phyloP scores from a whole-genome alignment of 2,797 vertebrate species.

The Gallinago solitaria region DNA sequence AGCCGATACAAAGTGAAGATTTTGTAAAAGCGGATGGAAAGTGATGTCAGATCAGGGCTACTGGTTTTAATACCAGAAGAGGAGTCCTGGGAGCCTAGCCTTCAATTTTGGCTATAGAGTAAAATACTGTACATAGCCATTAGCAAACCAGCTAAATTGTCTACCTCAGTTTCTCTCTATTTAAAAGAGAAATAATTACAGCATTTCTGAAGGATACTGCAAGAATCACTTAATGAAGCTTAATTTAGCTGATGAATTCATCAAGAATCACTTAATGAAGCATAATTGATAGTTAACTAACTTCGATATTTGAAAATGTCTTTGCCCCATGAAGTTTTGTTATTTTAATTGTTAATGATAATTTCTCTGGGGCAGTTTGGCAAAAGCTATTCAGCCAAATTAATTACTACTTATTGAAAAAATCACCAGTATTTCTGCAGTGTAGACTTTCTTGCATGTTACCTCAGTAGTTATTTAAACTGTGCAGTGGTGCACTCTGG shows the following conservation, averaged over 20 bases:
- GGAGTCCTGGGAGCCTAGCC: not conserved
- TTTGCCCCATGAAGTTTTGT: not conserved
- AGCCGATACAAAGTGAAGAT: not conserved
- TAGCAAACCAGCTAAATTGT: not conserved
- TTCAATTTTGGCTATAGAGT: not conserved
- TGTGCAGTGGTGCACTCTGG: not conserved
- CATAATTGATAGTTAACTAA: not conserved
- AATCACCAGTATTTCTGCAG: not conserved
- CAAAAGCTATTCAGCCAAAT: not conserved
- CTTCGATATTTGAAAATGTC: not conserved
- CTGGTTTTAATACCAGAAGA: not conserved
- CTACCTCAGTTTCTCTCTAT: not conserved
- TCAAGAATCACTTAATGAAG: not conserved
- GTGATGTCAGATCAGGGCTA: not conserved
- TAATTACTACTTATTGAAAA: not conserved
- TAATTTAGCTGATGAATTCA: conserved; percentile 4
- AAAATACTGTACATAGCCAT: not conserved
- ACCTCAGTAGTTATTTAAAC: not conserved
- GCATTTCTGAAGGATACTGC: not conserved
- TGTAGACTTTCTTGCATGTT: not conserved
- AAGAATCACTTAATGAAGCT: conserved; percentile 2
- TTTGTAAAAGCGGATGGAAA: not conserved
- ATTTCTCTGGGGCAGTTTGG: not conserved
- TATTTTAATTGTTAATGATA: not conserved
- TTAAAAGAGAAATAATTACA: not conserved